phyloP scores from a whole-genome alignment of 2,888 invertebrate genomes.

The Hirtodrosophila histrioides region DNA sequence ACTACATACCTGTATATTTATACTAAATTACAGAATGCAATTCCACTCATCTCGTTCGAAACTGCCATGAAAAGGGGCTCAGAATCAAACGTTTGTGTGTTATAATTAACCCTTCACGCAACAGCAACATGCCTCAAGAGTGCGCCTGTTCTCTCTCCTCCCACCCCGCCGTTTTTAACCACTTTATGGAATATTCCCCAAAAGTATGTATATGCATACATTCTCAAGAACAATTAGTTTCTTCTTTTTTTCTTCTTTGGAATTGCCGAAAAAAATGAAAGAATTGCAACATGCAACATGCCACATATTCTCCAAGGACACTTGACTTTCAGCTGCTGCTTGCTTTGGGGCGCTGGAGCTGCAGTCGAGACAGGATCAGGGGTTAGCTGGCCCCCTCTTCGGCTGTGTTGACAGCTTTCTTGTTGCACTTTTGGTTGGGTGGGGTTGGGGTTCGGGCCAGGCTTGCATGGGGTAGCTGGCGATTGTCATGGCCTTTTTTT shows the following conservation, averaged over 20 bases:
- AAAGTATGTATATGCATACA: slow-evolving; percentile 10
- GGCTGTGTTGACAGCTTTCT: slow-evolving; percentile 71
- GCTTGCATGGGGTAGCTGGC: neutral
- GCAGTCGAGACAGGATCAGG: slow-evolving; percentile 10
- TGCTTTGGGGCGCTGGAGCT: slow-evolving; percentile 50
- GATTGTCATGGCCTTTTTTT: slow-evolving; percentile 52
- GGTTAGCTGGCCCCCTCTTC: slow-evolving; percentile 22
- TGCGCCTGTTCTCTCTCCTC: slow-evolving; percentile 7
- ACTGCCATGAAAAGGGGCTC: slow-evolving; percentile 4
- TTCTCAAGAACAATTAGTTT: slow-evolving; percentile 65
- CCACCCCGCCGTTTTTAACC: slow-evolving; percentile 4
- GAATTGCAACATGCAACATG: slow-evolving; percentile 70
- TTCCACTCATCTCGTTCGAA: neutral
- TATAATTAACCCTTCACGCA: slow-evolving; percentile 70
- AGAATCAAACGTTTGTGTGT: slow-evolving; percentile 42
- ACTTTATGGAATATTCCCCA: slow-evolving; percentile 31
- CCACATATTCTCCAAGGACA: slow-evolving; percentile 80
- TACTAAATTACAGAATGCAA: too few relatives aligned
- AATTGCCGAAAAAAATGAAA: slow-evolving; percentile 71
- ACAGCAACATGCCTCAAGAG: slow-evolving; percentile 67
- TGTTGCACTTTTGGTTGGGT: slow-evolving; percentile 48
- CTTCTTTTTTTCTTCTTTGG: slow-evolving; percentile 45
- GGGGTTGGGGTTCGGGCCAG: neutral
- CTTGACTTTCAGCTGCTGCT: slow-evolving; percentile 73
- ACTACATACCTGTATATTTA: too few relatives aligned